Evolutionary conservation across 2,113 vertebrate genomes (phyloP).

Genomic region (Erpornis zantholeuca): DNA sequence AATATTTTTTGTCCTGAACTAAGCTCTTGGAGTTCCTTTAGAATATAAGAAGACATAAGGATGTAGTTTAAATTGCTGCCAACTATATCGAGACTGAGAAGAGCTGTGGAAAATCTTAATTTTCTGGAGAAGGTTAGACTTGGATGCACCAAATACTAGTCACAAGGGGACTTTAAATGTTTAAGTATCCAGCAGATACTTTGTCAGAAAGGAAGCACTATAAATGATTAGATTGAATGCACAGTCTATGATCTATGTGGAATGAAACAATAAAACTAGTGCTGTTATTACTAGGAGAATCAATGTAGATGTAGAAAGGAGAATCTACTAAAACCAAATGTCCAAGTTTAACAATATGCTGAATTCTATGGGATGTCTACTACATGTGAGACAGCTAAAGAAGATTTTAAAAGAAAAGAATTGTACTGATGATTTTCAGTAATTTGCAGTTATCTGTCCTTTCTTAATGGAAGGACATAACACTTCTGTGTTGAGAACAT

Average conservation of each 20-base stretch:
- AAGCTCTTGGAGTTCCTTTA: not conserved
- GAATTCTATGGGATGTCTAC: not conserved
- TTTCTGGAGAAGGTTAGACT: constrained; percentile 37
- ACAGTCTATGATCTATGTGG: not conserved
- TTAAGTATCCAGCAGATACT: not conserved
- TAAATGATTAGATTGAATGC: not conserved
- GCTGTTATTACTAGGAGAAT: not conserved
- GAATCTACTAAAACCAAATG: not conserved
- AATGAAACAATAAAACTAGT: constrained; percentile 1
- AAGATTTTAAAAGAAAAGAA: not conserved
- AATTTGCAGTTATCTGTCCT: not conserved
- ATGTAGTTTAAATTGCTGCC: not conserved
- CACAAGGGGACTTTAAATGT: not conserved
- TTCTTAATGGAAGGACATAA: not conserved
- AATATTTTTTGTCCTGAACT: not conserved
- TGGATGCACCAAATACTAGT: not conserved
- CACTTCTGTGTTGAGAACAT: not conserved
- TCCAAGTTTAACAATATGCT: constrained; percentile 8
- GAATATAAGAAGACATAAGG: not conserved
- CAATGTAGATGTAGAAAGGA: not conserved
- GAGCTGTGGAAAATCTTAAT: constrained; percentile 29
- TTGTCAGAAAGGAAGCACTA: constrained; percentile 14
- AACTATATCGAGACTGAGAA: not conserved
- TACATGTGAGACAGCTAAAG: not conserved
- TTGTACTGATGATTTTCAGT: not conserved